These are phyloP conservation scores for Cactoblastis cactorum DNA, from an alignment of 2,888 invertebrate species.

Conservation along the genomic window DNA sequence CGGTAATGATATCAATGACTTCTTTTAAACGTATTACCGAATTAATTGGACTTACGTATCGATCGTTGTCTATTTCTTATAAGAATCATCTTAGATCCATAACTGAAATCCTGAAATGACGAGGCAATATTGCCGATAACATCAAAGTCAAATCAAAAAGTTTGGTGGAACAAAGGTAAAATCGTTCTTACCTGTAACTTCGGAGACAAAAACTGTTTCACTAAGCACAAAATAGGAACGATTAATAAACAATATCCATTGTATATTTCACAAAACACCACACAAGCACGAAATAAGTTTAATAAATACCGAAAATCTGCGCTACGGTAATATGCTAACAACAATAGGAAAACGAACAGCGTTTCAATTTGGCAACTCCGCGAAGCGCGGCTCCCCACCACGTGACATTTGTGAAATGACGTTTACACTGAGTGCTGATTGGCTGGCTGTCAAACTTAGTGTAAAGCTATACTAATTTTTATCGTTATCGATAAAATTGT, in stretches of 20 bases:
- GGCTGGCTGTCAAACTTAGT: constrained; percentile 10
- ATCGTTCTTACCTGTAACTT: constrained; percentile 45
- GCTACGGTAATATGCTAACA: constrained; percentile 44
- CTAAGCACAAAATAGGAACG: constrained; percentile 37
- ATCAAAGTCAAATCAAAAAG: constrained; percentile 47
- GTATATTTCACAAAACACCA: constrained; percentile 57
- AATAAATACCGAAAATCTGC: constrained; percentile 31
- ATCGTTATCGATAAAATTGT: neutral
- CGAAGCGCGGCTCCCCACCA: constrained; percentile 32
- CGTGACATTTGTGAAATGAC: constrained; percentile 31
- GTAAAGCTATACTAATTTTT: neutral
- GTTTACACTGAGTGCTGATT: constrained; percentile 16
- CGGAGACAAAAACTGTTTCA: constrained; percentile 33
- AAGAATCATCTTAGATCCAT: constrained; percentile 22
- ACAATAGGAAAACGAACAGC: constrained; percentile 22
- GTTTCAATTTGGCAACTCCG: constrained; percentile 15
- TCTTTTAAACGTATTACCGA: neutral
- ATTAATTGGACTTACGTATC: neutral
- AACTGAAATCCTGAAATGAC: constrained; percentile 23
- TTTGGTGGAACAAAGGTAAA: constrained; percentile 36
- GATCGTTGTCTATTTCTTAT: constrained; percentile 7
- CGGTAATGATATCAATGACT: neutral
- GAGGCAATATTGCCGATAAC: constrained; percentile 39
- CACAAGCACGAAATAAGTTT: constrained; percentile 55
- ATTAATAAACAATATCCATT: constrained; percentile 62